Conservation (phyloP, 2,888 invertebrate genomes). For the Lithophane semibrunnea region DNA sequence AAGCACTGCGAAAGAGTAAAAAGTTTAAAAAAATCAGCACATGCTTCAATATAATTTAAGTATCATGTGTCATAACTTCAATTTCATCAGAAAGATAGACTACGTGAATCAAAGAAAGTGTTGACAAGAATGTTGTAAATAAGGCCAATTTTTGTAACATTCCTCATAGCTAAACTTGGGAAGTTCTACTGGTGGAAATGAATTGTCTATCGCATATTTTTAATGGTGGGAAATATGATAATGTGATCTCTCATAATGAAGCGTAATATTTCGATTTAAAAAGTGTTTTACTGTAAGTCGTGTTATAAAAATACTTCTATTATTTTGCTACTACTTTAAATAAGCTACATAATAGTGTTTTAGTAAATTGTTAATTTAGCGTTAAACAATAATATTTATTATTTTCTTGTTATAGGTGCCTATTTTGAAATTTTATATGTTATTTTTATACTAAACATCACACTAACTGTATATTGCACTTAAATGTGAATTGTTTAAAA, state of each 20-base stretch:
- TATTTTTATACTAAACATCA: conserved; percentile 75
- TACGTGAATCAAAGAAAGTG: conserved; percentile 9
- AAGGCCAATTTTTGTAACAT: conserved; percentile 42
- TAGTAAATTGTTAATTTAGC: conserved; percentile 72
- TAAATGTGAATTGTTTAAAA: conserved; percentile 73
- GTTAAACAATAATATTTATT: conserved; percentile 60
- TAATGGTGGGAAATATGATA: conserved; percentile 22
- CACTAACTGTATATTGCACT: conserved; percentile 75
- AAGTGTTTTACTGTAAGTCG: not conserved
- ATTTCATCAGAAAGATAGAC: conserved; percentile 16
- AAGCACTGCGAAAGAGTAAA: not conserved
- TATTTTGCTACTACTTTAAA: conserved; percentile 41
- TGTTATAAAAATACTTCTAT: conserved; percentile 26
- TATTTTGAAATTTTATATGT: conserved; percentile 73
- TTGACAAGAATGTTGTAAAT: conserved; percentile 22
- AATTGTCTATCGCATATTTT: conserved; percentile 11
- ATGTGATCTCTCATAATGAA: conserved; percentile 23
- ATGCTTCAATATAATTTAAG: not conserved
- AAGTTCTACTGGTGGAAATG: not conserved
- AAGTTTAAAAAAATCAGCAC: no score
- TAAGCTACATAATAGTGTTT: conserved; percentile 73
- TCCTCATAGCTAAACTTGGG: conserved; percentile 29
- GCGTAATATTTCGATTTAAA: not conserved
- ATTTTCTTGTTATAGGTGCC: conserved; percentile 73
- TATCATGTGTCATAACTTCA: conserved; percentile 8